These are phyloP conservation scores for Oryzaephilus surinamensis DNA, from an alignment of 1,140 invertebrate genomes.

Conservation along the genomic window DNA sequence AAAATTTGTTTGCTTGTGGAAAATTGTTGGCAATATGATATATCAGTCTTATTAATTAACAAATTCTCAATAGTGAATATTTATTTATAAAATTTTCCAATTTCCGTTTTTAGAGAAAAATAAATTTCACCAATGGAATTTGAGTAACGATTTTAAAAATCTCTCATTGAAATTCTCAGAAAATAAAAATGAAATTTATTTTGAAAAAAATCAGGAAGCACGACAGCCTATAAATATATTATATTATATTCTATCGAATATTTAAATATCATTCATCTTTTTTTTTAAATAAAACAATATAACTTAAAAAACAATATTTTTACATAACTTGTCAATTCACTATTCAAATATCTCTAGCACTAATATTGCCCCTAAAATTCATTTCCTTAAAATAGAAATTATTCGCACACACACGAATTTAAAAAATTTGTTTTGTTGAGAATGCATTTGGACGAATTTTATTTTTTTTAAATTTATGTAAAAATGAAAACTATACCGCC, in stretches of 20 bases:
- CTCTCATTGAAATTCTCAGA: constrained; percentile 13
- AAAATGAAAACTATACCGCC: background rate
- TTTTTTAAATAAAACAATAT: constrained; percentile 14
- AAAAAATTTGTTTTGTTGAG: no score
- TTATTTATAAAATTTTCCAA: constrained; percentile 2
- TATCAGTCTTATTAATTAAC: constrained; percentile 33
- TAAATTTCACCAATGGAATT: constrained; percentile 13
- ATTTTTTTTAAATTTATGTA: background rate
- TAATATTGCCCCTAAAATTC: no score
- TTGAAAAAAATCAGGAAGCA: constrained; percentile 29
- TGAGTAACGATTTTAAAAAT: constrained; percentile 15
- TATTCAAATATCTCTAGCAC: no score
- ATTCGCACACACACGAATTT: no score
- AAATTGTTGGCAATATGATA: constrained; percentile 36
- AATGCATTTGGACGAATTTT: no score
- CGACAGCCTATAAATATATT: constrained; percentile 12
- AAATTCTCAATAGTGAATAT: constrained; percentile 19
- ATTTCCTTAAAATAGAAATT: no score
- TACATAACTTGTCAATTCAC: no score
- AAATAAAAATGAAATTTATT: background rate
- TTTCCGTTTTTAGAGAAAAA: background rate
- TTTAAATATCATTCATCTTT: constrained; percentile 15
- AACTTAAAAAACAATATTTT: no score
- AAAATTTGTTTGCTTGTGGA: constrained; percentile 33
- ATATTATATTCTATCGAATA: constrained; percentile 11